Conservation (phyloP, 2,113 vertebrate species). For the Gobio gobio region DNA sequence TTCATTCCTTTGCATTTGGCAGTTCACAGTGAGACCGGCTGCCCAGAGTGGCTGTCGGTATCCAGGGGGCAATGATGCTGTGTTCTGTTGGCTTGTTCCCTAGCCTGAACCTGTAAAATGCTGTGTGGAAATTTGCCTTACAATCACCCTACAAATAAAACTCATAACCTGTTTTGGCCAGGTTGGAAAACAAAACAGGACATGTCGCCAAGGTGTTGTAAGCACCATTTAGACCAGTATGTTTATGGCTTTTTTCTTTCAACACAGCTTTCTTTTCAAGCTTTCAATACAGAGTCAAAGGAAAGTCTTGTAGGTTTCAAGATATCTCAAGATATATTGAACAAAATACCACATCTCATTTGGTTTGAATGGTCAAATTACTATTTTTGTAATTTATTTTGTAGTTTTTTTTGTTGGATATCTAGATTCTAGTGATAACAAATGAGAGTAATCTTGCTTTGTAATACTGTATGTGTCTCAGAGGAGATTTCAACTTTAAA, state of each 20-base stretch:
- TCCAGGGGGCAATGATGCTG: constrained; percentile 59
- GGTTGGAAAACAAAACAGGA: constrained; percentile 51
- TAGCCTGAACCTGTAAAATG: constrained; percentile 63
- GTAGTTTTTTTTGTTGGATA: too few species aligned
- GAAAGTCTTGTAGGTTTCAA: constrained; percentile 52
- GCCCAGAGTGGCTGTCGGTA: constrained; percentile 54
- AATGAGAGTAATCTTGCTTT: too few species aligned
- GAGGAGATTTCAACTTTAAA: too few species aligned
- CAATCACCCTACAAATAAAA: constrained; percentile 62
- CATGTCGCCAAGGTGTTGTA: constrained; percentile 67
- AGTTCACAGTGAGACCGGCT: constrained; percentile 53
- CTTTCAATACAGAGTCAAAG: constrained; percentile 48
- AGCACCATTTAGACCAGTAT: constrained; percentile 67
- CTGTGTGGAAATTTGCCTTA: constrained; percentile 19
- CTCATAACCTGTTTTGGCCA: constrained; percentile 48
- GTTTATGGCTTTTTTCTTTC: constrained; percentile 66
- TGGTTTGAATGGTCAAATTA: too few species aligned
- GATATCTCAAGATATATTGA: too few species aligned
- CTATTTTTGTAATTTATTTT: too few species aligned
- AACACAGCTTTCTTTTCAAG: too few species aligned
- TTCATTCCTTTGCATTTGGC: constrained; percentile 64
- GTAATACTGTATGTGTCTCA: too few species aligned
- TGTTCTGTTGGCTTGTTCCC: constrained; percentile 61
- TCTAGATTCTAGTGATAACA: too few species aligned
- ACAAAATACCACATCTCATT: too few species aligned